Percentiles rank a stretch among this genome's conserved stretches.
These are phyloP conservation scores for Drosophila trichaetosa DNA, from an alignment of 2,888 invertebrate genomes.

Conservation along the genomic window DNA sequence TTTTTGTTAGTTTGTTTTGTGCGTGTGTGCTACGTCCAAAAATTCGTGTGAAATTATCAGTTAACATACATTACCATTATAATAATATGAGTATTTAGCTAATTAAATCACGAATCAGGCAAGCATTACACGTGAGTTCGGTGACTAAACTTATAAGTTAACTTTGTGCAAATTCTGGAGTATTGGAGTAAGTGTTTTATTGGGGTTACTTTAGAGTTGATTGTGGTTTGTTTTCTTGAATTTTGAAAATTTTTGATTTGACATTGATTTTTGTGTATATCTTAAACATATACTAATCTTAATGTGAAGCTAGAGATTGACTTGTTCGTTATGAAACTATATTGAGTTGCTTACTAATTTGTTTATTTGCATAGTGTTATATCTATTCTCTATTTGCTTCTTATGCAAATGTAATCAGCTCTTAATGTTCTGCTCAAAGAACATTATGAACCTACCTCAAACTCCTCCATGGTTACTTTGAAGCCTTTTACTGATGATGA, in stretches of 20 bases:
- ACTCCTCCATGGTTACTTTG: constrained; percentile 14
- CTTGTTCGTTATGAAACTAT: not conserved
- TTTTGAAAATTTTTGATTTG: not conserved
- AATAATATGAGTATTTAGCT: constrained; percentile 11
- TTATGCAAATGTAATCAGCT: not conserved
- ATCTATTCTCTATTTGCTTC: not conserved
- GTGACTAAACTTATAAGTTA: constrained; percentile 11
- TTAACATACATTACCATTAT: constrained; percentile 46
- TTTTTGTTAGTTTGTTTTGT: constrained; percentile 1
- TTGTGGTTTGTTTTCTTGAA: not conserved
- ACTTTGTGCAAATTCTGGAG: constrained; percentile 29
- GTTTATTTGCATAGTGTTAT: not conserved
- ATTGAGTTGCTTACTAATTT: not conserved
- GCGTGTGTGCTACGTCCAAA: constrained; percentile 46
- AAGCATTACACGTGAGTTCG: constrained; percentile 24
- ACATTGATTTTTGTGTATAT: not conserved
- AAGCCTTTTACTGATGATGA: constrained; percentile 8
- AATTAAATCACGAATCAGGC: constrained; percentile 38
- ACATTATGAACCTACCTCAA: constrained; percentile 9
- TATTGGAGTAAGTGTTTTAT: constrained; percentile 2
- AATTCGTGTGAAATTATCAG: constrained; percentile 36
- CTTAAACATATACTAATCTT: not conserved
- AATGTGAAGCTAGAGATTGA: not conserved
- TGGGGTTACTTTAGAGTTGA: not conserved
- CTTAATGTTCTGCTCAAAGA: not conserved